Base-by-base conservation (phyloP, 2,888 invertebrate genomes). In the Megaustenia siamemsis region DNA sequence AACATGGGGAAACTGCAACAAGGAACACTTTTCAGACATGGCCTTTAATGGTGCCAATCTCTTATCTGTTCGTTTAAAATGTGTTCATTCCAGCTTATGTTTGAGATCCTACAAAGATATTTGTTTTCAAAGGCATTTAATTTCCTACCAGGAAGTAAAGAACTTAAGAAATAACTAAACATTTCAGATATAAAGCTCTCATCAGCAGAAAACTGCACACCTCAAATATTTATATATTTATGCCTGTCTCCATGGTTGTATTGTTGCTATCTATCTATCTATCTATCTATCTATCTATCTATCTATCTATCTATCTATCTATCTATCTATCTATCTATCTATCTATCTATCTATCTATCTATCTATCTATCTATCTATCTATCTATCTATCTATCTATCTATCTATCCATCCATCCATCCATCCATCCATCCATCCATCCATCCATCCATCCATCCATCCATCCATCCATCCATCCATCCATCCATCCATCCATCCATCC, bases 251-350 rank as follows among this genome's bases (percentile, higher is more conserved):
- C 8, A 6, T 45, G 15, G 66, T 32, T 5, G 32, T 38, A 35
- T 35, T 66, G 35, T 66, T 35, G 32, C 66, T 66, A 66, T 66
- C 66, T 66, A 66, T 66, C 66, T 66, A 66, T 66, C 66, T 66
- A 66, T 66, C 66, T 66, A 66, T 66, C 66, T 66, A 66, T 66
- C 66, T 66, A 66, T 66, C 66, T 66, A 66, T 66, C 66, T 66
- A 66, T 66, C 66, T 66, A 66, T 66, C 66, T 66, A 66, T 66
- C 66, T 66, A 66, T 66, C 66, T 66, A 66, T 66, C 66, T 66
- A 66, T 66, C 66, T 66, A 66, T 66, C 66, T 66, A 66, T 66
- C 66, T 66, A 66, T 66, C 66, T 66, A 66, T 66, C 66, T 66
- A 66, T 66, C 66, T 66, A 66, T 66, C 63, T 63, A 63, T 63